Conservation (phyloP, 2,797 vertebrate genomes). For the Typhlichthys subterraneus region DNA sequence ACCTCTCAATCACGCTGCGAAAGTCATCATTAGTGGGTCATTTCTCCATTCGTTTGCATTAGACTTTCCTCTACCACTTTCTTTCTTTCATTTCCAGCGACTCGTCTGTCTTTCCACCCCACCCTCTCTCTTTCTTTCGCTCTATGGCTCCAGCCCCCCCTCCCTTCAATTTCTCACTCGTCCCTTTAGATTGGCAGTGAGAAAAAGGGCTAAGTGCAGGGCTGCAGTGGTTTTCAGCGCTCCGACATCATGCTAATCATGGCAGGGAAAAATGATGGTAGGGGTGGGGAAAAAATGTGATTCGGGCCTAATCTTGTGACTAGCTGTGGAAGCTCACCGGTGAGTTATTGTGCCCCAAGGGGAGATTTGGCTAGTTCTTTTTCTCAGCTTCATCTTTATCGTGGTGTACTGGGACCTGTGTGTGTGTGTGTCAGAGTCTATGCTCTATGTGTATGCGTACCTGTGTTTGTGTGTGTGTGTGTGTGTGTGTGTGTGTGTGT, state of each 20-base stretch:
- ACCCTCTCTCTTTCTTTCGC: constrained; percentile 1
- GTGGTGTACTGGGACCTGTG: constrained; percentile 36
- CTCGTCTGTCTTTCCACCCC: neutral
- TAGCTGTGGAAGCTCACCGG: constrained; percentile 63
- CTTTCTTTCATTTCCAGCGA: constrained; percentile 11
- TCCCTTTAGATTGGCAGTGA: constrained; percentile 46
- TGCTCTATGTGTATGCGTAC: neutral
- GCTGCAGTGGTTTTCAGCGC: constrained; percentile 58
- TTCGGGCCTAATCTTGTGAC: constrained; percentile 73
- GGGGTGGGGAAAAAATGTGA: constrained; percentile 52
- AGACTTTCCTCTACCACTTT: constrained; percentile 25
- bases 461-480: neutral
- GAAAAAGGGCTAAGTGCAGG: constrained; percentile 63
- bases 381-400: constrained; percentile 63
- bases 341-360: constrained; percentile 72
- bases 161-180: constrained; percentile 15
- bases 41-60: constrained; percentile 58
- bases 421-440: neutral
- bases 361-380: constrained; percentile 64
- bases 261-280: constrained; percentile 64
- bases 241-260: constrained; percentile 74
- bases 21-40: constrained; percentile 68
- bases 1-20: constrained; percentile 60
- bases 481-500: neutral
- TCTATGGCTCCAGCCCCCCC: neutral